Conservation (phyloP, 2,113 vertebrate species). For the Macrotis lagotis region DNA sequence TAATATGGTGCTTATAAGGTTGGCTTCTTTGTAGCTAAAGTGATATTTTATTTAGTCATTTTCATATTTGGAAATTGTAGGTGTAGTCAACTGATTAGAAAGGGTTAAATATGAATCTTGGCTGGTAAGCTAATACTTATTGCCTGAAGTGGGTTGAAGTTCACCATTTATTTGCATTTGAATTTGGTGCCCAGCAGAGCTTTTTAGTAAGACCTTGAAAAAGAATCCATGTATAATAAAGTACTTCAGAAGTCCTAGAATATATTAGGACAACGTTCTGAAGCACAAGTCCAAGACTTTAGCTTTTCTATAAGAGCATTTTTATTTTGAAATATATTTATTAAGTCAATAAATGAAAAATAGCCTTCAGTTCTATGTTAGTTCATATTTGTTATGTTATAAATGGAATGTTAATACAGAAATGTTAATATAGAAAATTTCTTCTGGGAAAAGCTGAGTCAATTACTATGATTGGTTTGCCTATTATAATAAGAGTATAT, state of each 20-base stretch:
- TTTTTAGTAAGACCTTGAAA: slow-evolving; percentile 64
- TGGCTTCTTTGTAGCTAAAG: background rate
- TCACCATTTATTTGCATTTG: slow-evolving; percentile 77
- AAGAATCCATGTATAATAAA: slow-evolving; percentile 69
- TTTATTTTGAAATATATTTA: background rate
- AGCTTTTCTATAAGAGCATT: background rate
- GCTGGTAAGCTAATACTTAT: slow-evolving; percentile 42
- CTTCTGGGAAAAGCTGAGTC: background rate
- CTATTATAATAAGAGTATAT: background rate
- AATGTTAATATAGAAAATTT: background rate
- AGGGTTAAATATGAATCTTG: slow-evolving; percentile 64
- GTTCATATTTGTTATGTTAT: background rate
- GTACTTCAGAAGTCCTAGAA: slow-evolving; percentile 59
- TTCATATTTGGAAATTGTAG: background rate
- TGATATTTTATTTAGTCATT: background rate
- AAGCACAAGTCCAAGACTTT: slow-evolving; percentile 50
- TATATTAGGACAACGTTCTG: slow-evolving; percentile 61
- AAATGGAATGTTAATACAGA: background rate
- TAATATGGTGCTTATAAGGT: background rate
- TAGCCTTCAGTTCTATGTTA: background rate
- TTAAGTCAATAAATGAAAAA: background rate
- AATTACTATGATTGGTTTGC: background rate
- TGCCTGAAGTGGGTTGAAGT: slow-evolving; percentile 69
- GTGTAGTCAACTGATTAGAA: slow-evolving; percentile 27
- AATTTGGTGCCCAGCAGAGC: slow-evolving; percentile 74